Conservation (phyloP, 2,113 vertebrate genomes). For the Mixornis gularis region DNA sequence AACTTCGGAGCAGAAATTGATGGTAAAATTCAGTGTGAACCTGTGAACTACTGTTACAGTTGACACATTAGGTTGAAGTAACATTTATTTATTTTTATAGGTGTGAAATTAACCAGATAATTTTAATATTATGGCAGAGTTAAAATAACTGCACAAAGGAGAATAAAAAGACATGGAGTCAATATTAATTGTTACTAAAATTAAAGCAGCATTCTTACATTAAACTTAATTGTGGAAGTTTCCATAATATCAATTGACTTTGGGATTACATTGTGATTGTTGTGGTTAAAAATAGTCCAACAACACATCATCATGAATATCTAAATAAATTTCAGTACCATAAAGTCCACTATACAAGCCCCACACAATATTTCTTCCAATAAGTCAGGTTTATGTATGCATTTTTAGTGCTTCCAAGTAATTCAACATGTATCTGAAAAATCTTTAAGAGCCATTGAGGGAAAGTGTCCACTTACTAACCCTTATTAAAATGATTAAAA, state of each 20-base stretch:
- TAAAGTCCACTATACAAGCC: background rate
- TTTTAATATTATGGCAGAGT: background rate
- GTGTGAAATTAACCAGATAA: background rate
- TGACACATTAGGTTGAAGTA: background rate
- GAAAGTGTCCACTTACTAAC: background rate
- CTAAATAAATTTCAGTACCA: background rate
- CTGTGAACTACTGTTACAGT: background rate
- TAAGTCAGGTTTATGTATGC: background rate
- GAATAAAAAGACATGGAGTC: background rate
- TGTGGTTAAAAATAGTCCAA: background rate
- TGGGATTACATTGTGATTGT: background rate
- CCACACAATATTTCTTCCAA: background rate
- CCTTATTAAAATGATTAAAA: background rate
- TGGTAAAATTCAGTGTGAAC: background rate
- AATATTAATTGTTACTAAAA: background rate
- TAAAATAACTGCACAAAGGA: background rate
- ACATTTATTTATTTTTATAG: background rate
- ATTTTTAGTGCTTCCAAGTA: background rate
- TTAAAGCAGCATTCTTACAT: background rate
- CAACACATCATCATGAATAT: background rate
- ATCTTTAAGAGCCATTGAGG: background rate
- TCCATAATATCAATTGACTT: background rate
- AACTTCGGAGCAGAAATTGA: background rate
- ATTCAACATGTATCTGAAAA: background rate
- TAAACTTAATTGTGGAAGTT: background rate